phyloP scores from a whole-genome alignment of 2,888 invertebrate genomes.

The Galerucella calmariensis region DNA sequence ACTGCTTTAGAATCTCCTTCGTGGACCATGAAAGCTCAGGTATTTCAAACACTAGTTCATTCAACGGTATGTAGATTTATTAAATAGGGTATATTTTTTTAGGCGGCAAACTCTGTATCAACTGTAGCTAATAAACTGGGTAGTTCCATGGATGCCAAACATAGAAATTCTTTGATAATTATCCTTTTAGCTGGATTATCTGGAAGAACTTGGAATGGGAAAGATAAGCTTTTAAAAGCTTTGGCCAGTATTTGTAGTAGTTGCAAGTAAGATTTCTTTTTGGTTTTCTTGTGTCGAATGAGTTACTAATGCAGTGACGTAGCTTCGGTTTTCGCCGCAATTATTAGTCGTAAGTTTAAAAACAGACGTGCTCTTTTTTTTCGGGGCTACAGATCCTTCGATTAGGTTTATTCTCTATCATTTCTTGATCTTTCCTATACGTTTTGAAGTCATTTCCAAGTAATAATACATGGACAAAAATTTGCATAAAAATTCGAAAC shows the following conservation, averaged over 20 bases:
- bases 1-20: conserved; percentile 82
- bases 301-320: no score
- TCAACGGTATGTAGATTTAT: not conserved
- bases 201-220: conserved; percentile 92
- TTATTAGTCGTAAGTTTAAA: no score
- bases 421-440: no score
- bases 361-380: no score
- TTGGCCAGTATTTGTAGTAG: conserved; percentile 76
- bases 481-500: no score
- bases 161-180: conserved; percentile 74
- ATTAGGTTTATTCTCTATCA: no score
- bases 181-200: conserved; percentile 75
- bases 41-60: conserved; percentile 47
- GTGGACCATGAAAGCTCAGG: conserved; percentile 89
- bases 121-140: conserved; percentile 81
- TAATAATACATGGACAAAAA: no score
- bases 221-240: conserved; percentile 83
- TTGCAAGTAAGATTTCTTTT: conserved; percentile 71
- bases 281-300: not conserved
- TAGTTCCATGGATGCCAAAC: conserved; percentile 72
- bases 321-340: no score
- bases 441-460: no score
- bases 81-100: conserved; percentile 27
- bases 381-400: no score
- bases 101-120: conserved; percentile 84